A percentile compares a stretch with the other conserved stretches of the same genome.
Conservation (phyloP, 2,888 invertebrate species). For the Orthosia incerta region DNA sequence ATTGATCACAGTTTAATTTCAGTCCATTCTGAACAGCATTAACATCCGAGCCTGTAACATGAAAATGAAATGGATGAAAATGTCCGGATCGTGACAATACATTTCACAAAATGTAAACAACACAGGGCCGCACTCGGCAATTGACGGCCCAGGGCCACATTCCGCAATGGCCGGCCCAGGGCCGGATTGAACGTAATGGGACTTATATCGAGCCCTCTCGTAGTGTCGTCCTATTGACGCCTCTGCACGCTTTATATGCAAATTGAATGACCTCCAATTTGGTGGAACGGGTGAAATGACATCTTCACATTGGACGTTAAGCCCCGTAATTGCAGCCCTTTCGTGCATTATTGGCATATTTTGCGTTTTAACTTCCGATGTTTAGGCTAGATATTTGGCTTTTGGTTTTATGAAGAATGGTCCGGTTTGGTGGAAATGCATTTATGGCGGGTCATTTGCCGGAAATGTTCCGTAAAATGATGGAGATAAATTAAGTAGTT, state of each 20-base stretch:
- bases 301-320: conserved; percentile 78
- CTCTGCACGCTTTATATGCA: conserved; percentile 84
- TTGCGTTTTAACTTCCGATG: conserved; percentile 59
- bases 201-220: conserved; percentile 72
- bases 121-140: conserved; percentile 41
- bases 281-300: conserved; percentile 76
- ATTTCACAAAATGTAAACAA: conserved; percentile 60
- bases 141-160: conserved; percentile 46
- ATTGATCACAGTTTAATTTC: conserved; percentile 25
- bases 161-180: conserved; percentile 52
- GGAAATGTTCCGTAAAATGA: not conserved
- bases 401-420: conserved; percentile 44
- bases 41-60: conserved; percentile 9
- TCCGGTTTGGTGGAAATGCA: not conserved
- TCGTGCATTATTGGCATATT: conserved; percentile 71
- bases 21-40: conserved; percentile 9
- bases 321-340: conserved; percentile 73
- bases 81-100: conserved; percentile 44
- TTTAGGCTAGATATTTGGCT: conserved; percentile 51
- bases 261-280: conserved; percentile 87
- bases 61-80: conserved; percentile 37
- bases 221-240: conserved; percentile 76
- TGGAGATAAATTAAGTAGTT: not conserved
- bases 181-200: conserved; percentile 57
- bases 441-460: conserved; percentile 18